Base-by-base conservation (phyloP, 2,888 invertebrate species). In the Cryptocephalus primarius region DNA sequence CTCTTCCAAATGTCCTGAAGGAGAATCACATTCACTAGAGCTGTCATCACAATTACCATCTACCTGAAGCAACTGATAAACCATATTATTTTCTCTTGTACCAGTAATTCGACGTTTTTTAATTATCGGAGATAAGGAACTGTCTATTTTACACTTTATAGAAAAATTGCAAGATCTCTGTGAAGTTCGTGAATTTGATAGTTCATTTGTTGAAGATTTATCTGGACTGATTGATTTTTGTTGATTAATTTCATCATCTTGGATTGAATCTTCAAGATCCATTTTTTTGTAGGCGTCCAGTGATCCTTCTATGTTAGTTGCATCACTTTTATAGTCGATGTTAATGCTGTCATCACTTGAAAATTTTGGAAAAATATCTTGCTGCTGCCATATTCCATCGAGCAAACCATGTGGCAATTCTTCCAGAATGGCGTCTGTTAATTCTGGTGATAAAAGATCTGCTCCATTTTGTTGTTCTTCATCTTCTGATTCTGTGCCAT, bases 381-480 rank as follows among this genome's bases (percentile, higher is more conserved):
- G 83, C 80, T 88, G 85, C 4, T 11, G 11, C 1, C 87, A 88
- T 61, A 88, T 87, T 9, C 88, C 87, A 64, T 89, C 88, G 31
- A 88, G 69, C 45, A 88, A 72, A 63, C 88, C 88, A 59, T 87
- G 86, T 31, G 88, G 87, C 31, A 89, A 70, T 63, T 89, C 89
- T 72, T 88, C 85, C 59, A 88, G 85, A 63, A 89, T 88, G 9
- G 88, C 88, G 64, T 89, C 88, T 62, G 88, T 86, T 3, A 88
- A 76, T 72, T 89, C 89, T 0, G 88, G 88, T n/a, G 88, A 87
- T 43, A 89, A 68, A 9, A 89, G 70, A 66, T 88, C 88, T 3
- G 85, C 83, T 47, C 85, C 82, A 58, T 80, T 85, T 63, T 88
- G 87, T n/a, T 83, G 83, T 61, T 83, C 83, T 65, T 83, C 83